Conservation (phyloP, 2,888 invertebrate species). For the Drepana falcataria region DNA sequence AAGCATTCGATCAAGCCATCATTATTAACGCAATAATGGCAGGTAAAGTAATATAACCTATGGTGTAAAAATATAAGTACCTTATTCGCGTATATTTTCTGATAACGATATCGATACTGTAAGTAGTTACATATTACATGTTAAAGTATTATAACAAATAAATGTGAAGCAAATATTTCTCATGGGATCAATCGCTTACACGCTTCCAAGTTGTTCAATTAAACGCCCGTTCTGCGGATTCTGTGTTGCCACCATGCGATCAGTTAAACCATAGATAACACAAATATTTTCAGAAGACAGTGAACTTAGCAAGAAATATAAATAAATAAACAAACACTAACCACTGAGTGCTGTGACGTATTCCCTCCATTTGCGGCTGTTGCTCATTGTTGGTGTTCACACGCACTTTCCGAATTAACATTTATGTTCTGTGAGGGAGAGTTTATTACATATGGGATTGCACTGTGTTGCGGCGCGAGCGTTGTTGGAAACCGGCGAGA, state of each 20-base stretch:
- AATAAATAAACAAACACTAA: slow-evolving; percentile 47
- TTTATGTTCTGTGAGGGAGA: slow-evolving; percentile 53
- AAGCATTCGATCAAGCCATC: too few relatives aligned
- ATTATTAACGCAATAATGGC: too few relatives aligned
- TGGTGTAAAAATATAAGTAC: too few relatives aligned
- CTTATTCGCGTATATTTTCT: too few relatives aligned
- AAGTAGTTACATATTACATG: too few relatives aligned
- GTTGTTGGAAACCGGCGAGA: slow-evolving; percentile 34
- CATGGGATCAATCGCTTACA: neutral
- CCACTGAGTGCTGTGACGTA: slow-evolving; percentile 72
- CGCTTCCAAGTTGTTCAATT: neutral
- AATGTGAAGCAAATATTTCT: too few relatives aligned
- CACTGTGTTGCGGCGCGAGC: slow-evolving; percentile 34
- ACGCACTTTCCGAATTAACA: slow-evolving; percentile 57
- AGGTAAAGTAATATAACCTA: too few relatives aligned
- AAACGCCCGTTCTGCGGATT: neutral
- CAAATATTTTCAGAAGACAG: neutral
- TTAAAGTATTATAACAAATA: too few relatives aligned
- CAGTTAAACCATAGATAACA: neutral
- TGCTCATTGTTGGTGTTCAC: slow-evolving; percentile 56
- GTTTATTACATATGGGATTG: slow-evolving; percentile 40
- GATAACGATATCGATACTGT: too few relatives aligned
- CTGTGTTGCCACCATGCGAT: neutral
- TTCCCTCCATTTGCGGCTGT: slow-evolving; percentile 69
- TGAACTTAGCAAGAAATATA: slow-evolving; percentile 17